Evolutionary conservation across 2,797 vertebrate species (phyloP).

Genomic region (Falco rusticolus): DNA sequence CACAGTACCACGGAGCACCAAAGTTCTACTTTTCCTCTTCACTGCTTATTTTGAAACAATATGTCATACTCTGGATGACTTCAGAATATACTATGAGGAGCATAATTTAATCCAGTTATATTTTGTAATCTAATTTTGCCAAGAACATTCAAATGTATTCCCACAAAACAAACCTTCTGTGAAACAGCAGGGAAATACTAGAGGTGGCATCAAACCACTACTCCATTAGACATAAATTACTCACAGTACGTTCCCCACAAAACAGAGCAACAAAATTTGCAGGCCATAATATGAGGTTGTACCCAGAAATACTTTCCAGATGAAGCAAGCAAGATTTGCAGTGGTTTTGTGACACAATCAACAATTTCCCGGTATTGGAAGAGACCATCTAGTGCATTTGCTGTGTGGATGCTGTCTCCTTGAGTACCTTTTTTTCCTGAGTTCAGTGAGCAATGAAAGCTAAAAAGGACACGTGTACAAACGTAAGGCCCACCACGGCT

Average conservation of each 20-base stretch:
- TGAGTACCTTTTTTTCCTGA: not conserved
- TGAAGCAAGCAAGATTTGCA: constrained; percentile 32
- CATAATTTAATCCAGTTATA: constrained; percentile 34
- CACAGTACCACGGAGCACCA: not conserved
- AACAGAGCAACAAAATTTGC: constrained; percentile 38
- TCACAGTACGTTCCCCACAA: constrained; percentile 34
- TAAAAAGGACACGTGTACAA: not conserved
- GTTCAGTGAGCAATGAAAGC: not conserved
- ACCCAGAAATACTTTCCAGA: constrained; percentile 65
- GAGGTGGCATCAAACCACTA: constrained; percentile 37
- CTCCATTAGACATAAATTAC: constrained; percentile 14
- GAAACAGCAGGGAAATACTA: constrained; percentile 53
- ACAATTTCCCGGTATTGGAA: not conserved
- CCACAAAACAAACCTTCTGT: not conserved
- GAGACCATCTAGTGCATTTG: not conserved
- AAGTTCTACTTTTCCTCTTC: not conserved
- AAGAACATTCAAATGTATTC: constrained; percentile 4
- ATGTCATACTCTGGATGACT: not conserved
- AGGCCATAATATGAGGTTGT: not conserved
- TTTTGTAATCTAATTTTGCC: constrained; percentile 41
- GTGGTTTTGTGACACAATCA: constrained; percentile 21
- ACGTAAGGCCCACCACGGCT: not conserved
- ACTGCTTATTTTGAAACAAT: constrained; percentile 10
- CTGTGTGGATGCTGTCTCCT: not conserved
- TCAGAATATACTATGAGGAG: not conserved